These are phyloP conservation scores for Ptychodera flava DNA, from an alignment of 35 echinoderm and acorn worm genomes.

Conservation along the genomic window DNA sequence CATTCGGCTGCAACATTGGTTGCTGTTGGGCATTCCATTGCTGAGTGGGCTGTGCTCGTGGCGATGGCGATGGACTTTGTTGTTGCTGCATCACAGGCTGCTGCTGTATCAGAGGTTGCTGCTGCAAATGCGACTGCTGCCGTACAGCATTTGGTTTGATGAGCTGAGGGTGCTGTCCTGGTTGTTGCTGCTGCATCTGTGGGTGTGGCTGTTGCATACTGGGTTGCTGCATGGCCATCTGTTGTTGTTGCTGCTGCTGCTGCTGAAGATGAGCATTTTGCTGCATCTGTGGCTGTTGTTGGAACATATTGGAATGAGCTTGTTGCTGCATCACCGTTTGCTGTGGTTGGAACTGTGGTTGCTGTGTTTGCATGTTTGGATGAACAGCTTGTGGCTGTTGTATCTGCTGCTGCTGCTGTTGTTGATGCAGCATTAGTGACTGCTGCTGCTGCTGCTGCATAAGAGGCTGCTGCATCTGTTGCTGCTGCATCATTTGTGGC, in stretches of 20 bases:
- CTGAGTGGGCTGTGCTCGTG: constrained; percentile 10
- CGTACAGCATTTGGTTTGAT: too few relatives aligned
- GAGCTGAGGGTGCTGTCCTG: too few relatives aligned
- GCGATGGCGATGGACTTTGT: background rate
- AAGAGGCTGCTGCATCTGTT: constrained; percentile 22
- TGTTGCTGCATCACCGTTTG: constrained; percentile 8
- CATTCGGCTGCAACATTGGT: constrained; percentile 13
- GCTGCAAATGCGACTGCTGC: constrained; percentile 19
- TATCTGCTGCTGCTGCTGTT: constrained; percentile 8
- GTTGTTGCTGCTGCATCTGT: background rate
- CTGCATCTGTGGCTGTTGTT: constrained; percentile 19
- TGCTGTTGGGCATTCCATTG: constrained; percentile 19
- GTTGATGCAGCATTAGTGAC: constrained; percentile 8
- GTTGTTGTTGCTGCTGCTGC: constrained; percentile 17
- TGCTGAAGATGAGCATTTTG: constrained; percentile 38
- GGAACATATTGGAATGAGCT: background rate
- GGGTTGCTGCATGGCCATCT: background rate
- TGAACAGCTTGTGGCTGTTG: constrained; percentile 26
- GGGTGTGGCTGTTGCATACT: background rate
- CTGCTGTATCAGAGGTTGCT: constrained; percentile 23
- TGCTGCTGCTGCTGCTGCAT: constrained; percentile 17
- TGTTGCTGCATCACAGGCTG: constrained; percentile 13
- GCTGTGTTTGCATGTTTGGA: background rate
- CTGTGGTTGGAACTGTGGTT: constrained; percentile 4
- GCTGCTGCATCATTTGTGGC: constrained; percentile 18